Percentiles rank a stretch among this genome's conserved stretches.
phyloP scores from a whole-genome alignment of 2,113 vertebrate genomes.

The Prietella phreatophila region DNA sequence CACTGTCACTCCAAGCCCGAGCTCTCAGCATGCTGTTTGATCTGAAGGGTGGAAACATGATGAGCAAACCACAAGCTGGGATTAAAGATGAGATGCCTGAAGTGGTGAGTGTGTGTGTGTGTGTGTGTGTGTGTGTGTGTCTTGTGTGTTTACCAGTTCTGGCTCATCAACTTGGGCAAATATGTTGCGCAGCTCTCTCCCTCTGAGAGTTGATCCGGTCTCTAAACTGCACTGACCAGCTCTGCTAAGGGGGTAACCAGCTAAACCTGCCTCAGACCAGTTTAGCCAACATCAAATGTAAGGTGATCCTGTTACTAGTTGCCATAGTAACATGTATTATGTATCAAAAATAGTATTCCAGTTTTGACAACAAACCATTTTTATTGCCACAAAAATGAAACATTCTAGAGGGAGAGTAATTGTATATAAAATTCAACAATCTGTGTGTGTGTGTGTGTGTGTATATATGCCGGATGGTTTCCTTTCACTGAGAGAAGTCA shows the following conservation, averaged over 20 bases:
- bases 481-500: no score
- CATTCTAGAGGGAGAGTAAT: no score
- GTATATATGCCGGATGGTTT: no score
- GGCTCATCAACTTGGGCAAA: not conserved
- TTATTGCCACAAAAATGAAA: no score
- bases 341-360: no score
- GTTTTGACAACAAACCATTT: no score
- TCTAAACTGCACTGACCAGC: not conserved
- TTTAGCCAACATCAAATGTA: not conserved
- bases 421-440: no score
- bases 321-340: no score
- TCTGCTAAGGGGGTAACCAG: not conserved
- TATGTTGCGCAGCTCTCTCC: not conserved
- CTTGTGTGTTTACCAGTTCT: not conserved
- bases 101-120: not conserved
- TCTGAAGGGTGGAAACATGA: conserved; percentile 26
- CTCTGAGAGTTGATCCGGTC: not conserved
- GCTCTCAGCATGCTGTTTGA: conserved; percentile 23
- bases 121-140: conserved; percentile 7
- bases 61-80: conserved; percentile 30
- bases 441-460: no score
- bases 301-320: no score
- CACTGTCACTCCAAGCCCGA: not conserved
- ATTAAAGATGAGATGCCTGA: conserved; percentile 27
- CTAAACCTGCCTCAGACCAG: not conserved